These are phyloP conservation scores for Spodoptera exigua DNA, from an alignment of 2,888 invertebrate genomes.

Conservation along the genomic window DNA sequence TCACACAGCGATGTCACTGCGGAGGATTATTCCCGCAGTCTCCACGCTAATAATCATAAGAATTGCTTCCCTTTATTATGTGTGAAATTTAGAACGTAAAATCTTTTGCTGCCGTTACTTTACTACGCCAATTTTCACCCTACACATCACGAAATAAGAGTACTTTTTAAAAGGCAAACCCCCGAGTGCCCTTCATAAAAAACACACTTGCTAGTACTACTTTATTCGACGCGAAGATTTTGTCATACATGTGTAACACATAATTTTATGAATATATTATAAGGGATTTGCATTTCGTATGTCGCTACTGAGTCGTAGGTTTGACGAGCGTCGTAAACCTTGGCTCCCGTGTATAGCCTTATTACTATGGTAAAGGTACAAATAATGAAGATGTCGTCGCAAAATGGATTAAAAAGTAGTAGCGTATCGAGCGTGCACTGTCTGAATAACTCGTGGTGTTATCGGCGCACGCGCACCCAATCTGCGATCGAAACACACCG, in stretches of 20 bases:
- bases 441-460: slow-evolving; percentile 86
- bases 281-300: slow-evolving; percentile 76
- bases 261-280: slow-evolving; percentile 85
- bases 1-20: slow-evolving; percentile 85
- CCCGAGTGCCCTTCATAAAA: slow-evolving; percentile 72
- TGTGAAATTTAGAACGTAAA: slow-evolving; percentile 87
- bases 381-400: slow-evolving; percentile 87
- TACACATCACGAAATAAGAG: slow-evolving; percentile 65
- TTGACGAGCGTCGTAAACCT: slow-evolving; percentile 65
- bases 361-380: slow-evolving; percentile 67
- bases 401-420: slow-evolving; percentile 85
- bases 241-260: slow-evolving; percentile 78
- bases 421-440: slow-evolving; percentile 85
- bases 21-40: slow-evolving; percentile 87
- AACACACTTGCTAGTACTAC: slow-evolving; percentile 73
- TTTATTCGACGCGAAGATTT: slow-evolving; percentile 78
- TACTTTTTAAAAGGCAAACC: slow-evolving; percentile 62
- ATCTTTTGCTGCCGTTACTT: slow-evolving; percentile 66
- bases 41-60: slow-evolving; percentile 89
- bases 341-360: slow-evolving; percentile 53
- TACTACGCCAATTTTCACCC: slow-evolving; percentile 61
- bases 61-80: slow-evolving; percentile 88
- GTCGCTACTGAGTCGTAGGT: slow-evolving; percentile 55
- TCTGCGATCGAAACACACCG: slow-evolving; percentile 88
- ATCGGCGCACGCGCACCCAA: slow-evolving; percentile 88